phyloP scores from a whole-genome alignment of 2,113 vertebrate species.

The Paramormyrops kingsleyae region DNA sequence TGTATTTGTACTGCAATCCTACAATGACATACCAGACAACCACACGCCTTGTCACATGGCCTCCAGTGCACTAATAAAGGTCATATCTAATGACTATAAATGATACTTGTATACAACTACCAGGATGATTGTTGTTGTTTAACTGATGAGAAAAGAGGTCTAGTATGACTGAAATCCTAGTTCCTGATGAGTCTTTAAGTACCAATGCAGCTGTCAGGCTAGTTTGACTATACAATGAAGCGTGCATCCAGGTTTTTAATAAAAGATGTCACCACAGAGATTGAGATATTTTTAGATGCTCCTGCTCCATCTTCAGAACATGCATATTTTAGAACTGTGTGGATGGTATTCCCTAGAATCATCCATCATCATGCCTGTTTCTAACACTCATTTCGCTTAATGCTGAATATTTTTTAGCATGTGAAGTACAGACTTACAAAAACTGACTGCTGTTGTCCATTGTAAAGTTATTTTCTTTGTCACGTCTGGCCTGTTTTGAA shows the following conservation, averaged over 20 bases:
- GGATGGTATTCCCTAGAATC: not conserved
- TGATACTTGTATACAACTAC: not conserved
- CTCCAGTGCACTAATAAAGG: not conserved
- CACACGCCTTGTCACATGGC: not conserved
- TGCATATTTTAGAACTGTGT: constrained; percentile 25
- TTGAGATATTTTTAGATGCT: constrained; percentile 21
- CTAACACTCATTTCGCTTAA: not conserved
- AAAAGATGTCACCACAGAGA: constrained; percentile 4
- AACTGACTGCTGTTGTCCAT: not conserved
- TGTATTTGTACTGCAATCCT: not conserved
- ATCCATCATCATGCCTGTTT: not conserved
- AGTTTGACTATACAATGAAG: not conserved
- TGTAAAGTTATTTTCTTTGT: not conserved
- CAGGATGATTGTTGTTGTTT: not conserved
- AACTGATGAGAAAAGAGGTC: not conserved
- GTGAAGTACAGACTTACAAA: not conserved
- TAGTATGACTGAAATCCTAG: not conserved
- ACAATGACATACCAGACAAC: not conserved
- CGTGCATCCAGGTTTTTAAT: not conserved
- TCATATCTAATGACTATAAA: not conserved
- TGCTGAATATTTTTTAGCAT: not conserved
- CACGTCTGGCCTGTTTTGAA: not conserved
- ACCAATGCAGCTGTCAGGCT: not conserved
- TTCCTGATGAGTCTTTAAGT: not conserved
- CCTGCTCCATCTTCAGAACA: constrained; percentile 16